These are phyloP conservation scores for Dicrurus megarhynchus DNA, from an alignment of 2,113 vertebrate species.

Conservation along the genomic window DNA sequence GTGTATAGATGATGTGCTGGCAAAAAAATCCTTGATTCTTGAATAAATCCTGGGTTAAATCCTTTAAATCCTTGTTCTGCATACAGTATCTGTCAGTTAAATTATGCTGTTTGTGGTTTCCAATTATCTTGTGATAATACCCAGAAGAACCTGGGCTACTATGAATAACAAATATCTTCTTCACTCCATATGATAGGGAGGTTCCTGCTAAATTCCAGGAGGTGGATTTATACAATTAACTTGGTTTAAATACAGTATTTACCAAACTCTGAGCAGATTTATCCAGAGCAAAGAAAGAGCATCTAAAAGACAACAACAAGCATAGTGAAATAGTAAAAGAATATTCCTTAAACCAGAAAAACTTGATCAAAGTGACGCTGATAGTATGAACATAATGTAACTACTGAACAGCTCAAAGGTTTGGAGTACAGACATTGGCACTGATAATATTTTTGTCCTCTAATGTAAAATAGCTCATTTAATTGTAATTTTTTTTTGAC, in stretches of 20 bases:
- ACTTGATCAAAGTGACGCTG: not conserved
- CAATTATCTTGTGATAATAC: not conserved
- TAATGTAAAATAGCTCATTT: not conserved
- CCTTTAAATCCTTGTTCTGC: not conserved
- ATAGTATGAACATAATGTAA: not conserved
- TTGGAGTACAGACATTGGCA: not conserved
- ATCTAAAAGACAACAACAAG: not conserved
- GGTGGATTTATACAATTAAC: not conserved
- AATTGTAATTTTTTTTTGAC: slow-evolving; percentile 21
- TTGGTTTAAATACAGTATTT: not conserved
- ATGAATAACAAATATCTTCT: not conserved
- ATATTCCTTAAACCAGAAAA: not conserved
- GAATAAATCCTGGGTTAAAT: not conserved
- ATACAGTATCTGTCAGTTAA: not conserved
- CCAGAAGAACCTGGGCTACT: not conserved
- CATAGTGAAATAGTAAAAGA: not conserved
- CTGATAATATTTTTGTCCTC: not conserved
- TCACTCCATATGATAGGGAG: not conserved
- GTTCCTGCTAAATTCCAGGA: not conserved
- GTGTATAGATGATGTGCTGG: not conserved
- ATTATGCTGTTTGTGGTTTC: not conserved
- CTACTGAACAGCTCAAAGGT: not conserved
- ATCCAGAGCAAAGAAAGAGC: not conserved
- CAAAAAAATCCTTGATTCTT: not conserved
- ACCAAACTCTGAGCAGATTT: not conserved